These are phyloP conservation scores for Buathra laborator DNA, from an alignment of 2,888 invertebrate species.

Conservation along the genomic window DNA sequence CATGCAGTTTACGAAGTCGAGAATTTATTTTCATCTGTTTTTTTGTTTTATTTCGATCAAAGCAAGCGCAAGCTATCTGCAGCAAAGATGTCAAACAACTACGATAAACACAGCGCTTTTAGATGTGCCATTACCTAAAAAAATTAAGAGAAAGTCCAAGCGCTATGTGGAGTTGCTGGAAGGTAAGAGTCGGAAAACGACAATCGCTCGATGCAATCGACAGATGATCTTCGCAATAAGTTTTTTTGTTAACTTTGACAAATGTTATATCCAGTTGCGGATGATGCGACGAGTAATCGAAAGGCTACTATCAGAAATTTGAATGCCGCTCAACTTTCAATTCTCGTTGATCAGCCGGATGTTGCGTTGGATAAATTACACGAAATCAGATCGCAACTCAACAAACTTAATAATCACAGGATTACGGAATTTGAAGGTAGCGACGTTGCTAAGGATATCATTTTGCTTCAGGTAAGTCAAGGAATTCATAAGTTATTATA, in stretches of 20 bases:
- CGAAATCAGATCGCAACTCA: constrained; percentile 84
- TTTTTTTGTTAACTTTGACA: constrained; percentile 1
- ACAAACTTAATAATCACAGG: constrained; percentile 16
- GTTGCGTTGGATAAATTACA: constrained; percentile 87
- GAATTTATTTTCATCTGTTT: constrained; percentile 9
- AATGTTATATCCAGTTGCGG: constrained; percentile 87
- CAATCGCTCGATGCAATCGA: constrained; percentile 7
- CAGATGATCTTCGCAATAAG: constrained; percentile 4
- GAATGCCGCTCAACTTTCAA: constrained; percentile 89
- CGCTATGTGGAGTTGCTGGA: constrained; percentile 90
- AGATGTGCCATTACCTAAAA: constrained; percentile 85
- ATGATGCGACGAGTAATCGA: constrained; percentile 88
- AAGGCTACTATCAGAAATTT: constrained; percentile 90
- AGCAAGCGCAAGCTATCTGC: constrained; percentile 67
- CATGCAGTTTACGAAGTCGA: background rate
- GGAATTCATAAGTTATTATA: background rate
- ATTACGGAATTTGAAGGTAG: constrained; percentile 39
- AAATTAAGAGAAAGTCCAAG: constrained; percentile 85
- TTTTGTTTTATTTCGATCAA: constrained; percentile 9
- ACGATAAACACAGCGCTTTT: constrained; percentile 73
- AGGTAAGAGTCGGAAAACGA: constrained; percentile 85
- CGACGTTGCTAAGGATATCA: constrained; percentile 15
- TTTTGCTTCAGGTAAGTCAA: constrained; percentile 36
- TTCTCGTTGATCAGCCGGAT: constrained; percentile 87
- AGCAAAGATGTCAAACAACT: constrained; percentile 75